A percentile compares a stretch with the other conserved stretches of the same genome.
These are phyloP conservation scores for Eupelmus urozonus DNA, from an alignment of 2,888 invertebrate genomes.

Conservation along the genomic window DNA sequence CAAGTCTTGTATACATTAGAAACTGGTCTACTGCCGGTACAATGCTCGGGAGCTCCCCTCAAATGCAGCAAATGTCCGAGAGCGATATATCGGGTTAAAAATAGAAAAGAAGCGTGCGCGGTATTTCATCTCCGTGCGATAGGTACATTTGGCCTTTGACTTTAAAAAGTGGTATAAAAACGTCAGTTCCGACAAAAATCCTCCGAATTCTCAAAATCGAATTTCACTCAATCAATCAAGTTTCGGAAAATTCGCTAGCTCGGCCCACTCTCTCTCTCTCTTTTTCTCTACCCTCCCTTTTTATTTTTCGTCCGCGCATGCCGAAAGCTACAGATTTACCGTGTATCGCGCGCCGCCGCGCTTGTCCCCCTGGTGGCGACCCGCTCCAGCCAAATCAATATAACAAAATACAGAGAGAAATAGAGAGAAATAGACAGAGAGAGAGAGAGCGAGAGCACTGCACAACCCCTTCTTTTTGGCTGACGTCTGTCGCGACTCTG, in stretches of 20 bases:
- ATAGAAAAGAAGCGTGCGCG: constrained; percentile 5
- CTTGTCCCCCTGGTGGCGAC: not conserved
- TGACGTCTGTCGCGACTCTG: constrained; percentile 27
- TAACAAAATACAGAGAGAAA: constrained; percentile 19
- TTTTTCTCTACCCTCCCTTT: not conserved
- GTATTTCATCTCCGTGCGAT: not conserved
- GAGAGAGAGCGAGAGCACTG: no score
- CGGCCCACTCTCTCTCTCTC: not conserved
- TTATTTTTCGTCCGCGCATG: not conserved
- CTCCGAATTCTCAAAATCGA: constrained; percentile 46
- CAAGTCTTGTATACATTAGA: no score
- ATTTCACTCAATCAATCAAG: constrained; percentile 49
- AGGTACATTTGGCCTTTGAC: constrained; percentile 27
- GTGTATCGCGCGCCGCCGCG: not conserved
- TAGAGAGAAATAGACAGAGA: no score
- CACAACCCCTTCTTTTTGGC: not conserved
- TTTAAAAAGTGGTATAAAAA: constrained; percentile 50
- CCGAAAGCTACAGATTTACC: constrained; percentile 24
- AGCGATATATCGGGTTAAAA: not conserved
- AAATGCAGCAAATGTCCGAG: not conserved
- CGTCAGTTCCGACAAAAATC: constrained; percentile 11
- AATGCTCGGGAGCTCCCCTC: not conserved
- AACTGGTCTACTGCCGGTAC: not conserved
- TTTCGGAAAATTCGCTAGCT: not conserved
- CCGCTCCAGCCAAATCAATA: constrained; percentile 41